Conservation (phyloP, 1,140 invertebrate genomes). For the Neodiprion virginianus region DNA sequence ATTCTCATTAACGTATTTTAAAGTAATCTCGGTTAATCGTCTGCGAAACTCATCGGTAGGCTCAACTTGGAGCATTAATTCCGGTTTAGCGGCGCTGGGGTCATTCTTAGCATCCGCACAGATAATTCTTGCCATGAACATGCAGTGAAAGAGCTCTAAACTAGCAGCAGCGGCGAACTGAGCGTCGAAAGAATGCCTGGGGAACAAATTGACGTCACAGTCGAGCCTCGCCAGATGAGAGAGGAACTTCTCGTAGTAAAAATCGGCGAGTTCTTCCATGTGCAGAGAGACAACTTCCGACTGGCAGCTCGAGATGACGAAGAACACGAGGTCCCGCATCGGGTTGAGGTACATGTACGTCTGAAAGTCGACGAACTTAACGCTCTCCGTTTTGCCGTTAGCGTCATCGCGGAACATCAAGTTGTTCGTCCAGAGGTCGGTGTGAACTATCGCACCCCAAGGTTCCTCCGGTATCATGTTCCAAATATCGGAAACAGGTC, state of each 20-base stretch:
- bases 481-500: too few species aligned
- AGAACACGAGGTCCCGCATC: conserved; percentile 65
- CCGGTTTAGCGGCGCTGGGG: not conserved
- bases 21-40: not conserved
- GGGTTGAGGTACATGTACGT: conserved; percentile 63
- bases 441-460: conserved; percentile 64
- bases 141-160: not conserved
- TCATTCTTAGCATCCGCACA: not conserved
- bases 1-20: not conserved
- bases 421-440: conserved; percentile 72
- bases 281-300: conserved; percentile 53
- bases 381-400: conserved; percentile 44
- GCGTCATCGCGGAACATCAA: conserved; percentile 58
- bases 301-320: conserved; percentile 64
- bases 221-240: conserved; percentile 38
- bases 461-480: conserved; percentile 44
- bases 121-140: not conserved
- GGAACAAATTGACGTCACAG: conserved; percentile 37
- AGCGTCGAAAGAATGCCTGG: conserved; percentile 28
- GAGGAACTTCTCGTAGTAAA: conserved; percentile 64
- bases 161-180: not conserved
- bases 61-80: not conserved
- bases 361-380: conserved; percentile 72
- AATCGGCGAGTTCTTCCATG: conserved; percentile 58
- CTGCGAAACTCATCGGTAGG: not conserved